phyloP scores from a whole-genome alignment of 2,113 vertebrate species.

The Megaptera novaeangliae region DNA sequence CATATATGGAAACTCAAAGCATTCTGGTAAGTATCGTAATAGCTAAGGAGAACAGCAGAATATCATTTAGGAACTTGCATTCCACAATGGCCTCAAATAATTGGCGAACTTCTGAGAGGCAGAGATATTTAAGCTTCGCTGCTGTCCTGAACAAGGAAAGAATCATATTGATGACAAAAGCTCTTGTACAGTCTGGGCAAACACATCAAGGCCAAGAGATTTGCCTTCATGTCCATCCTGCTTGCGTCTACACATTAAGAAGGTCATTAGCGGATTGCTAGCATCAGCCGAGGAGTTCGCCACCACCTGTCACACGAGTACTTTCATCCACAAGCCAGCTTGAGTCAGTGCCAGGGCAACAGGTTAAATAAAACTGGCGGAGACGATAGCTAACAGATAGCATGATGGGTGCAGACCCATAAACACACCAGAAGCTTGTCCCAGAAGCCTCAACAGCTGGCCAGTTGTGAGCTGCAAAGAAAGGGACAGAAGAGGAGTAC shows the following conservation, averaged over 20 bases:
- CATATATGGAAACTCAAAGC: not conserved
- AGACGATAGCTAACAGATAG: not conserved
- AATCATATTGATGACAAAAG: not conserved
- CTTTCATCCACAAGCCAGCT: not conserved
- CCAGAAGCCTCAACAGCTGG: not conserved
- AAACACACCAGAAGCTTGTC: not conserved
- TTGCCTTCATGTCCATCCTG: not conserved
- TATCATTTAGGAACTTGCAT: not conserved
- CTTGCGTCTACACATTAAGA: constrained; percentile 2
- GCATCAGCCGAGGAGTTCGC: not conserved
- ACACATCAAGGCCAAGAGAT: not conserved
- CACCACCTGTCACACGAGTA: not conserved
- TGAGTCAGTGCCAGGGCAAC: not conserved
- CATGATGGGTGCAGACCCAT: not conserved
- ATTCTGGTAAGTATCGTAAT: not conserved
- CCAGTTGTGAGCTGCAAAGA: not conserved
- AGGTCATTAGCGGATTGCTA: not conserved
- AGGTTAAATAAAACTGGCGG: not conserved
- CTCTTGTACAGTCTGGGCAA: not conserved
- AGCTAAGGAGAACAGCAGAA: not conserved
- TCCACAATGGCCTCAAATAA: not conserved
- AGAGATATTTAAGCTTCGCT: not conserved
- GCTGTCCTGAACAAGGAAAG: not conserved
- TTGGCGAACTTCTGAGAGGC: not conserved
- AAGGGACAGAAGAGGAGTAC: not conserved